Evolutionary conservation across 2,113 vertebrate genomes (phyloP).

Genomic region (Hippopotamus amphibius): DNA sequence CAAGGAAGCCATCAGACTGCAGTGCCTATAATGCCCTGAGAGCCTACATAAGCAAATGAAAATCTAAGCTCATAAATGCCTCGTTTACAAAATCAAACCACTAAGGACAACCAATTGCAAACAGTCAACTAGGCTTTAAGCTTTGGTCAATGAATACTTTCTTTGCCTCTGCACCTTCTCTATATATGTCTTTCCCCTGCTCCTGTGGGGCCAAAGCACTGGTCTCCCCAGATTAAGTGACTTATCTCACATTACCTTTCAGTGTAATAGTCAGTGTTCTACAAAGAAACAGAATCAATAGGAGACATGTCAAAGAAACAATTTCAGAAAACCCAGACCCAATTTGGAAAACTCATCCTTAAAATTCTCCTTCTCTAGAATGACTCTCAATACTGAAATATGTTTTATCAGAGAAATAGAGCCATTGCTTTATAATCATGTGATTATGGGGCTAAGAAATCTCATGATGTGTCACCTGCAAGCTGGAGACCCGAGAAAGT

Average conservation of each 20-base stretch:
- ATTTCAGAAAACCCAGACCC: background rate
- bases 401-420: background rate
- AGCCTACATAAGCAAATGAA: background rate
- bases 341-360: background rate
- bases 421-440: background rate
- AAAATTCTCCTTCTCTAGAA: background rate
- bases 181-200: background rate
- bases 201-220: background rate
- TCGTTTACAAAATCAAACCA: background rate
- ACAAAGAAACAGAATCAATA: background rate
- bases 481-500: background rate
- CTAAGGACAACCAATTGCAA: background rate
- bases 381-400: background rate
- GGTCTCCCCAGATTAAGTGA: background rate
- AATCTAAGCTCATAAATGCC: background rate
- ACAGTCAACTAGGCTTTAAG: background rate
- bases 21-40: background rate
- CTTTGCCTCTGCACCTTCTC: background rate
- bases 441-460: background rate
- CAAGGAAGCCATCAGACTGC: accelerated
- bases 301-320: background rate
- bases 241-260: background rate
- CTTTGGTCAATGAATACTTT: background rate
- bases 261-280: background rate
- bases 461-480: background rate